Evolutionary conservation across 2,113 vertebrate genomes (phyloP).

Genomic region (Colinus virginianus): DNA sequence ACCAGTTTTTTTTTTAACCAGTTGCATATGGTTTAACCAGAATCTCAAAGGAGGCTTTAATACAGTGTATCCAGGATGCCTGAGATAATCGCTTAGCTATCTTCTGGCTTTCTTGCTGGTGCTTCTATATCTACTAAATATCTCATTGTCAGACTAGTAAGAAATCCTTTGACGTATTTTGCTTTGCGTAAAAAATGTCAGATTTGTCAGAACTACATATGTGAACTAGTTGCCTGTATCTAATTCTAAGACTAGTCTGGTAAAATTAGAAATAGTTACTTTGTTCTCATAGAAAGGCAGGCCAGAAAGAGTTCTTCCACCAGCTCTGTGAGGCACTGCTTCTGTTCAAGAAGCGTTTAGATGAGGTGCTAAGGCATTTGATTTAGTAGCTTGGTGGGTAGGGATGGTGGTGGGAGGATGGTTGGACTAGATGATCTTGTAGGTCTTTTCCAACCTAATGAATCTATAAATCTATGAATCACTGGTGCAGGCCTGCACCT

Average conservation of each 20-base stretch:
- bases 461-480: too few relatives aligned
- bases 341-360: too few relatives aligned
- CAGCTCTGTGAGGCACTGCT: background rate
- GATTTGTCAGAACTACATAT: background rate
- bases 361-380: too few relatives aligned
- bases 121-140: background rate
- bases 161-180: background rate
- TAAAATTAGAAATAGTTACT: background rate
- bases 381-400: too few relatives aligned
- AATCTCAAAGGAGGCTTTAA: background rate
- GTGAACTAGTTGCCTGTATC: background rate
- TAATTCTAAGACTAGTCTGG: background rate
- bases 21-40: background rate
- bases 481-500: background rate
- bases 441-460: too few relatives aligned
- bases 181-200: background rate
- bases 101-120: background rate
- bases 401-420: too few relatives aligned
- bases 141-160: background rate
- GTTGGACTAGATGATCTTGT: too few relatives aligned
- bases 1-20: background rate
- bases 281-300: background rate
- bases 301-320: background rate
- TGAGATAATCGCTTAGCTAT: background rate
- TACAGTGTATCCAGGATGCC: background rate